These are phyloP conservation scores for Lamprotornis superbus DNA, from an alignment of 2,113 vertebrate species.

Conservation along the genomic window DNA sequence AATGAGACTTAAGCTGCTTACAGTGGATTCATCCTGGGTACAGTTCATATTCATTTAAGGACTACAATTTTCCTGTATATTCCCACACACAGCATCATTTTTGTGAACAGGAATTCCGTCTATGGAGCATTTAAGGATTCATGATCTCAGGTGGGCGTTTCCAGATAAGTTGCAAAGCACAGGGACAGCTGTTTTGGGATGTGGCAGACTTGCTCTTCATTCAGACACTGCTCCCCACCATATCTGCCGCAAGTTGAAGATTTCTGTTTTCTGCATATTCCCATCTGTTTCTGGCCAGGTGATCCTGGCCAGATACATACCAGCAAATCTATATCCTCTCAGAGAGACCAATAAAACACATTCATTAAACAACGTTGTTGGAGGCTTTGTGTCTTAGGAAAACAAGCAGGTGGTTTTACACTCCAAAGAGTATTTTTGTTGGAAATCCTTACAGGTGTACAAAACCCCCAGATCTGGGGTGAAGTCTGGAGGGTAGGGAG, in stretches of 20 bases:
- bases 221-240: background rate
- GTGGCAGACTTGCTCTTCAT: background rate
- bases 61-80: background rate
- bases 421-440: background rate
- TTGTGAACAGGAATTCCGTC: background rate
- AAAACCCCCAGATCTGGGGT: background rate
- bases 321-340: background rate
- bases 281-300: background rate
- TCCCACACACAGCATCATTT: background rate
- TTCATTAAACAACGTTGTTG: accelerated
- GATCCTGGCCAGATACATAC: background rate
- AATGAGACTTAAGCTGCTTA: background rate
- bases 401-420: background rate
- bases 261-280: background rate
- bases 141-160: background rate
- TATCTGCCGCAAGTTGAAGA: background rate
- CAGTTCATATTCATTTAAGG: background rate
- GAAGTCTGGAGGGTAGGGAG: background rate
- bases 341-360: background rate
- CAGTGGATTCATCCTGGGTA: background rate
- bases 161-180: background rate
- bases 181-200: background rate
- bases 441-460: background rate
- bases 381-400: background rate
- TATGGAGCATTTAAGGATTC: background rate